Percentiles rank a stretch among this genome's conserved stretches.
Conservation (phyloP, 2,888 invertebrate species). For the Leucoma salicis region DNA sequence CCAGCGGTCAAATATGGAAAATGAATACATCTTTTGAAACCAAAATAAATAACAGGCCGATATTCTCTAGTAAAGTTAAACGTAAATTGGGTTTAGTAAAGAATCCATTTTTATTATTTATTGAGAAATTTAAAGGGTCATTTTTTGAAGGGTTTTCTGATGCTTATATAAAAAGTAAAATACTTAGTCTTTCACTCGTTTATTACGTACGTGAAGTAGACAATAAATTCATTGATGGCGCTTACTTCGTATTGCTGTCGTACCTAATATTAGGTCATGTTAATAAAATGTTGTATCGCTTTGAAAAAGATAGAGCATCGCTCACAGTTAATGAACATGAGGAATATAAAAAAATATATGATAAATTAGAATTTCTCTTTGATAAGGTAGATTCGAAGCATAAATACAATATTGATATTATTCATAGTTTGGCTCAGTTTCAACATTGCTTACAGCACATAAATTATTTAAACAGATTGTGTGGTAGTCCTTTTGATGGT, state of each 20-base stretch:
- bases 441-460: constrained; percentile 46
- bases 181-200: constrained; percentile 26
- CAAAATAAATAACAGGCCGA: constrained; percentile 15
- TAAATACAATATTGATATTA: constrained; percentile 6
- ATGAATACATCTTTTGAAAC: constrained; percentile 9
- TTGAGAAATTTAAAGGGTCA: constrained; percentile 14
- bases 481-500: constrained; percentile 14
- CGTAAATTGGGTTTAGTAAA: background rate
- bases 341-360: constrained; percentile 7
- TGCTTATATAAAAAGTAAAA: background rate
- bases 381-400: constrained; percentile 1
- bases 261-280: constrained; percentile 23
- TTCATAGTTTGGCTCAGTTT: constrained; percentile 44
- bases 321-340: background rate
- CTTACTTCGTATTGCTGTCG: constrained; percentile 34
- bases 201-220: constrained; percentile 35
- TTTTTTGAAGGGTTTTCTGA: background rate
- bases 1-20: constrained; percentile 6
- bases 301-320: background rate
- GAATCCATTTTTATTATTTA: constrained; percentile 16
- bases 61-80: constrained; percentile 16
- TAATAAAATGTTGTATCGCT: background rate
- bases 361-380: constrained; percentile 20
- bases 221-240: constrained; percentile 20
- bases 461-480: constrained; percentile 44